These are phyloP conservation scores for Heterotilapia buettikoferi DNA, from an alignment of 2,113 vertebrate species.

Conservation along the genomic window DNA sequence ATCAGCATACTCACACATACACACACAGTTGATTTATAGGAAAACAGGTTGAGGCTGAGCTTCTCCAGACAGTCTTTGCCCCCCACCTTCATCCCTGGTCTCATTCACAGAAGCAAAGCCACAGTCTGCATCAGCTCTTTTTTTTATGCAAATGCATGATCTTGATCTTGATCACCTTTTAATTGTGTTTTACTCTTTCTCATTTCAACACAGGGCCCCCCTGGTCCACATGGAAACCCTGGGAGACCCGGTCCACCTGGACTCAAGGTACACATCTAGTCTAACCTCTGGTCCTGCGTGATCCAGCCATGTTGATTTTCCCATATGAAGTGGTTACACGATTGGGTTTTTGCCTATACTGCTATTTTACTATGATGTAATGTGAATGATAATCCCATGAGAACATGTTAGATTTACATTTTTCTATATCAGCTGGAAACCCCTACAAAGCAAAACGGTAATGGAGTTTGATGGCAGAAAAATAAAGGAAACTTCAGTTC, in stretches of 20 bases:
- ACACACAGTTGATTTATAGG: conserved; percentile 24
- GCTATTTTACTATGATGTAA: neutral
- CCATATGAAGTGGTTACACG: neutral
- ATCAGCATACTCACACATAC: neutral
- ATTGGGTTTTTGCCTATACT: neutral
- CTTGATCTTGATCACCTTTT: conserved; percentile 5
- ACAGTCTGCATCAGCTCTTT: neutral
- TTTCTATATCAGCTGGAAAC: neutral
- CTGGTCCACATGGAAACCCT: conserved; percentile 66
- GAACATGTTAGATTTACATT: neutral
- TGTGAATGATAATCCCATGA: neutral
- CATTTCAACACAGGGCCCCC: conserved; percentile 37
- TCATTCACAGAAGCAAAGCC: conserved; percentile 17
- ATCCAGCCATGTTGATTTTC: neutral
- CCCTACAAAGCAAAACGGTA: neutral
- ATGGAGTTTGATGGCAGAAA: conserved; percentile 1
- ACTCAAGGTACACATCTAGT: conserved; percentile 52
- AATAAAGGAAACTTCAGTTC: neutral
- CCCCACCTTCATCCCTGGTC: neutral
- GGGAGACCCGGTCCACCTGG: conserved; percentile 59
- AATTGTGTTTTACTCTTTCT: conserved; percentile 16
- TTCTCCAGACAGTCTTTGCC: conserved; percentile 42
- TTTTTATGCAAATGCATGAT: conserved; percentile 20
- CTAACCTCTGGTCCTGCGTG: neutral
- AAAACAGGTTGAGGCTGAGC: conserved; percentile 44